Evolutionary conservation across 2,113 vertebrate species (phyloP).

Genomic region (Salvator merianae): DNA sequence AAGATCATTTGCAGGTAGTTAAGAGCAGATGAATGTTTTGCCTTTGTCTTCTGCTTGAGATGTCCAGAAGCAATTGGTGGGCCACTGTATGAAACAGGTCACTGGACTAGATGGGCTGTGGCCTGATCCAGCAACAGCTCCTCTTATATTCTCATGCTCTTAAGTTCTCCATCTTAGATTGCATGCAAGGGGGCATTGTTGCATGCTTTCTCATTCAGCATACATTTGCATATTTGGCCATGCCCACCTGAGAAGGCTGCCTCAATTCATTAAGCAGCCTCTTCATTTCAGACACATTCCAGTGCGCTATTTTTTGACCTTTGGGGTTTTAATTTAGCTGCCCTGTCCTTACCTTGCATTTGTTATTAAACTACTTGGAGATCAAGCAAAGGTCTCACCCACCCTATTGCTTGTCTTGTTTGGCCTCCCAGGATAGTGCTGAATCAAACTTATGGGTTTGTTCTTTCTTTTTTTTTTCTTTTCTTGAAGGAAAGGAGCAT

Average conservation of each 20-base stretch:
- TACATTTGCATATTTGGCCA: background rate
- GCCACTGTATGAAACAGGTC: too few relatives aligned
- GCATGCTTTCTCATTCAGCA: background rate
- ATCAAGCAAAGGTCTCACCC: background rate
- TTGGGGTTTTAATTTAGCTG: constrained; percentile 5
- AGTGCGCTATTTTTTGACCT: background rate
- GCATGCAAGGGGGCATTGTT: fast-evolving
- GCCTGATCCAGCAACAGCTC: too few relatives aligned
- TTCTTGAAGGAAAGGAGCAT: constrained; percentile 19
- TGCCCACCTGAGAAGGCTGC: background rate
- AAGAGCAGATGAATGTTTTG: too few relatives aligned
- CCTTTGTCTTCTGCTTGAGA: too few relatives aligned
- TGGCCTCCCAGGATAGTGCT: background rate
- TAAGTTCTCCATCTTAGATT: background rate
- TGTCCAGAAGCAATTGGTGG: too few relatives aligned
- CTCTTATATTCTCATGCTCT: too few relatives aligned
- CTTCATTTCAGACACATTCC: background rate
- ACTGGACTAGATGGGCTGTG: too few relatives aligned
- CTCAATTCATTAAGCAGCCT: background rate
- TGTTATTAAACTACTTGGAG: background rate
- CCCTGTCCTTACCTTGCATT: background rate
- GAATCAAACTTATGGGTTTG: constrained; percentile 29
- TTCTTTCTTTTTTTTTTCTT: constrained; percentile 13
- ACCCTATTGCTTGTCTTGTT: background rate
- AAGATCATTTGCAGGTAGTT: too few relatives aligned